Evolutionary conservation across 1,140 invertebrate species (phyloP), one percentile per base, ranked within the genome.

Genomic region (Drosophila pectinifera): DNA sequence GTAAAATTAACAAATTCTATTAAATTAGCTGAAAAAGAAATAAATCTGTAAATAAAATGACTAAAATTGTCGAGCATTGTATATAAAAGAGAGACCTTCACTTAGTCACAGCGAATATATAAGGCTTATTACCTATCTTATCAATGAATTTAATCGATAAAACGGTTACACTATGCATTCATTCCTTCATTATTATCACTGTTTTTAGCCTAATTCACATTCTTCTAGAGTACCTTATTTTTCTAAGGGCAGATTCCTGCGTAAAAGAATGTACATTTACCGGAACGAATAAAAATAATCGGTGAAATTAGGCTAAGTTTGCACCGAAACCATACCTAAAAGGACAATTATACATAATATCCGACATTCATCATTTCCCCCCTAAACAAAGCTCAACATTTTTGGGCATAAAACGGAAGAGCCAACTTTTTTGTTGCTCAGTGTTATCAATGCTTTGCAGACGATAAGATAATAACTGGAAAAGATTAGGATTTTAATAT

Each of bases 381-480:
- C 5, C 1, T 18, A 31, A 18, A 1, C 3, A 31, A 43, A 18
- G 13, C 22, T 20, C 1, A 14, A 18, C 1, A 5, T 28, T 26
- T 43, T 28, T 28, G 0, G 11, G 3, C 14, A 51, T 6, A 53
- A 36, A 22, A 14, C 11, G 8, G 13, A 36, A 24, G n/a, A 51
- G 5, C 2, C 7, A 3, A 20, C 7, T 20, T 28, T 42, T 51
- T 49, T 70, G 67, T 36, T 38, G 34, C 34, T 26, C 26, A 46
- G 48, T 69, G 67, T 10, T 68, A 68, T 56, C 49, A 68, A 31
- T 20, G 34, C 31, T 28, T 22, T 48, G 13, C 0, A 1, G 10
- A 16, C 56, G 67, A 70, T 70, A 69, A 70, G 67, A 70, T 70
- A 70, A 70, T 3, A 8, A 24, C 20, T 56, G 49, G 20, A 36